These are phyloP conservation scores for Amblyopsis hoosieri DNA, from an alignment of 2,797 vertebrate genomes.

Conservation along the genomic window DNA sequence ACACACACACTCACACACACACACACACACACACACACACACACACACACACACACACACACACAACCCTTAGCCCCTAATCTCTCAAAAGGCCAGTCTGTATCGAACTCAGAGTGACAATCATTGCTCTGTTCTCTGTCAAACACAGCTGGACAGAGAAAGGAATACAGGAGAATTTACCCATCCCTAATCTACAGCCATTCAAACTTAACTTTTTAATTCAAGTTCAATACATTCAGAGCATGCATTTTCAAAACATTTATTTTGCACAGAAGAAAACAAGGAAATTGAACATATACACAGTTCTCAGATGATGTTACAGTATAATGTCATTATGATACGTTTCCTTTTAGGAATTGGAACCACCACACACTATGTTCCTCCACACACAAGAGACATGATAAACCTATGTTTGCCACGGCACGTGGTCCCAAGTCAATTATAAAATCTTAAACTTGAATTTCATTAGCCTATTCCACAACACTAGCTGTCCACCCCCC, in stretches of 20 bases:
- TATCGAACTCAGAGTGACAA: constrained; percentile 75
- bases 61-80: constrained; percentile 51
- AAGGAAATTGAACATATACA: too few relatives aligned
- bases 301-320: too few relatives aligned
- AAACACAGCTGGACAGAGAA: constrained; percentile 77
- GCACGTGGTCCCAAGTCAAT: constrained; percentile 13
- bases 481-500: constrained; percentile 30
- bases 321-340: too few relatives aligned
- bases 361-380: too few relatives aligned
- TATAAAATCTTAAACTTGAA: constrained; percentile 43
- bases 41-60: constrained; percentile 32
- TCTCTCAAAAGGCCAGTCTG: constrained; percentile 75
- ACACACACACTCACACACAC: constrained; percentile 37
- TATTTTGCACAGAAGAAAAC: too few relatives aligned
- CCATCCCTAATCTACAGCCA: constrained; percentile 48
- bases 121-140: constrained; percentile 73
- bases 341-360: too few relatives aligned
- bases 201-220: constrained; percentile 31
- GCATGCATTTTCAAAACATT: too few relatives aligned
- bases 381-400: too few relatives aligned
- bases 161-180: constrained; percentile 55
- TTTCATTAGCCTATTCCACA: constrained; percentile 19
- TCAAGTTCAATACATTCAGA: not conserved
- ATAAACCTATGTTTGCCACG: too few relatives aligned
- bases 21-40: constrained; percentile 22